Base-by-base conservation (phyloP, 2,797 vertebrate species). In the Craterocephalus amniculus region DNA sequence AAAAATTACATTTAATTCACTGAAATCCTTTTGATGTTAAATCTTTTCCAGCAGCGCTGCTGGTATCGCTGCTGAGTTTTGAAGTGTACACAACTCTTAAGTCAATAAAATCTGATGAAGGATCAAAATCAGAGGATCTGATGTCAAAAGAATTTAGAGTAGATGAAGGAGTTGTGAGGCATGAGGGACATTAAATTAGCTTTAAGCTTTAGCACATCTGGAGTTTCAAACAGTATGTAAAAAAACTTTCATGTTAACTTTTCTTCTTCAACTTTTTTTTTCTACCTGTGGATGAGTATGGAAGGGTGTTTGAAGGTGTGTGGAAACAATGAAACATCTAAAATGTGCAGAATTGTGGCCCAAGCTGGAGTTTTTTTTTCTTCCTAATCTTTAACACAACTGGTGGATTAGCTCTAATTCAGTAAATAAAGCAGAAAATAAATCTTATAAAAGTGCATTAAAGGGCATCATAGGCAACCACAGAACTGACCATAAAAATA, bases 161-260 rank as follows among this genome's bases (percentile, higher is more conserved):
- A 48, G n/a, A 48, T 48, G n/a, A 48, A 22, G 20, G 8, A 48
- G 4, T 0, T 22, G n/a, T 45, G 45, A 48, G 9, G 45, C 2
- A 48, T 48, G 8, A 9, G 45, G 20, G 18, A 48, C 20, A 22
- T 22, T 22, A 22, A 48, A 48, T 52, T 38, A 26, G 29, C 27
- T 58, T 58, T 6, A 36, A 52, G 45, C 29, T 24, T 54, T 48
- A 4, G 5, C 67, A 16, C 10, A 36, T 14, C 38, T 22, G 27
- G 10, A 4, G 18, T 51, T 75, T 83, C 48, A 63, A 78, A 72
- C 51, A 67, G 55, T 56, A 70, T 51, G 31, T 4, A 5, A 6
- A 34, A 20, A 22, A 55, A n/a, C 16, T 52, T 56, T 60, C 26
- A 75, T 66, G 9, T 72, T 22, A 35, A 8, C 52, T 16, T n/a